A percentile compares a stretch with the other conserved stretches of the same genome.
These are phyloP conservation scores for Engystomops pustulosus DNA, from an alignment of 2,113 vertebrate species.

Conservation along the genomic window DNA sequence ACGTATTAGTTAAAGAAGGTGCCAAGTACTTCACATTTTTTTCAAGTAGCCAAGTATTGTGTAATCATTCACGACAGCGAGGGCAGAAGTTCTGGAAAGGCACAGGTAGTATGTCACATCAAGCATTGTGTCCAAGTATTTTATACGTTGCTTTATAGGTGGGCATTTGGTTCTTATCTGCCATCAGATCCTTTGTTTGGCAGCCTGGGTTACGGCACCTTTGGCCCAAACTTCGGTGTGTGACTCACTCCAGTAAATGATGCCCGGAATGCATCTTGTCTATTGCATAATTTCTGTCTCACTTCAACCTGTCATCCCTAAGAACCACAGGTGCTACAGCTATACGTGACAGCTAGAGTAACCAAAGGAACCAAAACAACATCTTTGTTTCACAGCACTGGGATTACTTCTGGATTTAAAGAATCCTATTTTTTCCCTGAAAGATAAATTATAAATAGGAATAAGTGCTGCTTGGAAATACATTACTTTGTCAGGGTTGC, in stretches of 20 bases:
- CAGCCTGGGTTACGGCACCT: not conserved
- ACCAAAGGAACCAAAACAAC: constrained; percentile 18
- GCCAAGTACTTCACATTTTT: not conserved
- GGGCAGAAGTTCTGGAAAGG: not conserved
- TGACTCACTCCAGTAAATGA: constrained; percentile 12
- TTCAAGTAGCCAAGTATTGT: not conserved
- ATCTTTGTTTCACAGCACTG: not conserved
- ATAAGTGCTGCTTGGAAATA: constrained; percentile 11
- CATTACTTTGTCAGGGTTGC: constrained; percentile 14
- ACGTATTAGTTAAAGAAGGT: not conserved
- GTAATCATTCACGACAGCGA: not conserved
- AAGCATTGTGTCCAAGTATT: not conserved
- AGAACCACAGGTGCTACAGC: not conserved
- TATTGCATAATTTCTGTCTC: constrained; percentile 29
- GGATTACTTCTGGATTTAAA: not conserved
- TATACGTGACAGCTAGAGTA: not conserved
- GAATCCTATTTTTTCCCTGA: not conserved
- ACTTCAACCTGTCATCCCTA: not conserved
- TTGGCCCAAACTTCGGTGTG: constrained; percentile 11
- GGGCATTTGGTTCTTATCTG: constrained; percentile 3
- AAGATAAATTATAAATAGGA: constrained; percentile 22
- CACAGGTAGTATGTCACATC: not conserved
- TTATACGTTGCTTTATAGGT: not conserved
- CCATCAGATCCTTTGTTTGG: constrained; percentile 7
- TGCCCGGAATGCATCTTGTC: constrained; percentile 30